Percentiles rank a stretch among this genome's conserved stretches.
Conservation (phyloP, 1,140 invertebrate species). For the Leucophenga varia region DNA sequence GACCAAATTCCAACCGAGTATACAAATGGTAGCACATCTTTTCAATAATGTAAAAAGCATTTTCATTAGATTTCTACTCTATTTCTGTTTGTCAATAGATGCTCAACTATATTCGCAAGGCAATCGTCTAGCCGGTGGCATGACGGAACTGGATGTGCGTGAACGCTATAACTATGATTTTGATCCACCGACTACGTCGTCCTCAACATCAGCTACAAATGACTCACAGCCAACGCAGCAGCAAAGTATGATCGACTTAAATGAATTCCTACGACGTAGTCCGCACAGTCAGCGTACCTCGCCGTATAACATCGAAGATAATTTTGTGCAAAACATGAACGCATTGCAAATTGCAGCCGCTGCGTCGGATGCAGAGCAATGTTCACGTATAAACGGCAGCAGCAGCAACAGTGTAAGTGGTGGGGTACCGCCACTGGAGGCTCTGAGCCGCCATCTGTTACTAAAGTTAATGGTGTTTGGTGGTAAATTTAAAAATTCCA, state of each 20-base stretch:
- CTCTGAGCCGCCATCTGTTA: too few relatives aligned
- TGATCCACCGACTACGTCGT: slow-evolving; percentile 25
- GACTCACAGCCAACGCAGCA: slow-evolving; percentile 12
- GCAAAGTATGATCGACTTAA: slow-evolving; percentile 39
- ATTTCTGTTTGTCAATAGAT: too few relatives aligned
- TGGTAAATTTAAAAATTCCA: slow-evolving; percentile 23
- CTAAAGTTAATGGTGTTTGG: too few relatives aligned
- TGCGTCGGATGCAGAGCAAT: slow-evolving; percentile 39
- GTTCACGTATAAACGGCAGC: slow-evolving; percentile 38
- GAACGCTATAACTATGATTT: slow-evolving; percentile 46
- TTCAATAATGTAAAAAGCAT: background rate
- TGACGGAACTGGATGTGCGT: slow-evolving; percentile 23
- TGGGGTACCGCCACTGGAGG: slow-evolving; percentile 21
- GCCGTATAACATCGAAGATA: slow-evolving; percentile 45
- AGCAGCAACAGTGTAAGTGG: slow-evolving; percentile 30
- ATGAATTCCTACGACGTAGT: slow-evolving; percentile 44
- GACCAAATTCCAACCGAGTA: slow-evolving; percentile 38
- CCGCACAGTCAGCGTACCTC: slow-evolving; percentile 47
- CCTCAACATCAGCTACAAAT: slow-evolving; percentile 17
- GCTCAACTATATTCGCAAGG: slow-evolving; percentile 42
- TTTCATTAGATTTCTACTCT: too few relatives aligned
- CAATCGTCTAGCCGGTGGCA: slow-evolving; percentile 33
- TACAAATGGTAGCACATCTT: slow-evolving; percentile 41
- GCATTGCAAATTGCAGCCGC: slow-evolving; percentile 35
- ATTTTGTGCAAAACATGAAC: slow-evolving; percentile 50